Percentiles rank a stretch among this genome's conserved stretches.
Conservation (phyloP, 92 coral and sea anemone species). For the Zoanthus sansibaricus region DNA sequence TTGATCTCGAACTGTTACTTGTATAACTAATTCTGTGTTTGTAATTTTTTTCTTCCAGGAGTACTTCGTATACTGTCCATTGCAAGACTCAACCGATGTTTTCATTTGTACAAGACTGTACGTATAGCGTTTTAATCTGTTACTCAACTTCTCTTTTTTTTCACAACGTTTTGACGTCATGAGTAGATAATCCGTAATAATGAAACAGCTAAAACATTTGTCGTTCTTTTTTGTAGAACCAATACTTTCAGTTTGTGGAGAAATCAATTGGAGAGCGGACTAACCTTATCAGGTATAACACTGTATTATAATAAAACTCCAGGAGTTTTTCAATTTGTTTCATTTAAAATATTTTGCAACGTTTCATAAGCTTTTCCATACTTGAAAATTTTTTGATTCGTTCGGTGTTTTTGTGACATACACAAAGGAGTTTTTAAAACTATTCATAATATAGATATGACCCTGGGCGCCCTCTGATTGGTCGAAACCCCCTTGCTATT, state of each 20-base stretch:
- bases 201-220: not conserved
- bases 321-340: too few species aligned
- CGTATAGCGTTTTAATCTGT: slow-evolving; percentile 7
- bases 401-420: too few species aligned
- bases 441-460: too few species aligned
- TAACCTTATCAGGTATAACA: slow-evolving; percentile 70
- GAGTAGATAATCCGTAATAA: not conserved
- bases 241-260: slow-evolving; percentile 80
- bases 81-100: slow-evolving; percentile 78
- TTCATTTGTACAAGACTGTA: slow-evolving; percentile 82
- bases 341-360: too few species aligned
- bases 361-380: too few species aligned
- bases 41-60: slow-evolving; percentile 56
- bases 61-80: slow-evolving; percentile 75
- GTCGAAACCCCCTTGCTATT: too few species aligned
- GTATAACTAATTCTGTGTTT: not conserved
- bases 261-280: slow-evolving; percentile 67
- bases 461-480: too few species aligned
- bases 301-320: too few species aligned
- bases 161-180: not conserved
- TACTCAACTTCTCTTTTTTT: not conserved
- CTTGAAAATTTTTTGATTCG: too few species aligned
- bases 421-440: too few species aligned
- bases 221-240: slow-evolving; percentile 55
- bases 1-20: too few species aligned